A percentile compares a stretch with the other conserved stretches of the same genome.
Conservation (phyloP, 2,888 invertebrate genomes). For the Ditula angustiorana region DNA sequence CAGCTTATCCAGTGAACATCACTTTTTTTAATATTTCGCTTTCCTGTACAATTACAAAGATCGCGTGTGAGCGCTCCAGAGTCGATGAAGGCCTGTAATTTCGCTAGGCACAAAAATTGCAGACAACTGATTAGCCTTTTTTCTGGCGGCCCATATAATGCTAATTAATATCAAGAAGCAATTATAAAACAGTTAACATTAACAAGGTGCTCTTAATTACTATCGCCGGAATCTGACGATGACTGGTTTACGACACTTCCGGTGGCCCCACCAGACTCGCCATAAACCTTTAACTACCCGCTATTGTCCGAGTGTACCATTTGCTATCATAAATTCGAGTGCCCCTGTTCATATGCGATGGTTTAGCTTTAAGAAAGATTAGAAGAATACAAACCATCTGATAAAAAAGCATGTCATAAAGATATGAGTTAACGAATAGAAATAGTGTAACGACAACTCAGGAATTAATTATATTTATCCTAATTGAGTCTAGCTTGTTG, state of each 20-base stretch:
- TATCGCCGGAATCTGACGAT: slow-evolving; percentile 77
- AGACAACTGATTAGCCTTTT: slow-evolving; percentile 21
- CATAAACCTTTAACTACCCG: slow-evolving; percentile 67
- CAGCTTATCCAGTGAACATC: slow-evolving; percentile 30
- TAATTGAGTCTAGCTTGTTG: background rate
- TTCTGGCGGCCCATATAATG: slow-evolving; percentile 52
- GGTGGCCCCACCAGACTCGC: slow-evolving; percentile 66
- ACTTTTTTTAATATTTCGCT: slow-evolving; percentile 34
- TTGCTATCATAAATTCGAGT: slow-evolving; percentile 68
- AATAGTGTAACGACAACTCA: background rate
- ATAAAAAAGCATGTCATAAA: slow-evolving; percentile 21
- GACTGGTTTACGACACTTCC: slow-evolving; percentile 78
- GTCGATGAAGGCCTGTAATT: slow-evolving; percentile 33
- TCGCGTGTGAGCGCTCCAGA: slow-evolving; percentile 28
- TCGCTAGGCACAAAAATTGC: slow-evolving; percentile 38
- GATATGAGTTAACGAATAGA: background rate
- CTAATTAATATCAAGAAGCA: slow-evolving; percentile 70
- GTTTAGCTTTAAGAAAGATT: slow-evolving; percentile 56
- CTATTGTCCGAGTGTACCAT: slow-evolving; percentile 63
- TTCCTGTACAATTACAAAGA: slow-evolving; percentile 39
- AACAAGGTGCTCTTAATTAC: slow-evolving; percentile 80
- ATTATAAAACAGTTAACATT: slow-evolving; percentile 79
- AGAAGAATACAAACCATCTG: slow-evolving; percentile 19
- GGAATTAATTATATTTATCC: background rate
- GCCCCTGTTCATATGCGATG: slow-evolving; percentile 63